Conservation (phyloP, 2,888 invertebrate species). For the Slavum lentiscoides region DNA sequence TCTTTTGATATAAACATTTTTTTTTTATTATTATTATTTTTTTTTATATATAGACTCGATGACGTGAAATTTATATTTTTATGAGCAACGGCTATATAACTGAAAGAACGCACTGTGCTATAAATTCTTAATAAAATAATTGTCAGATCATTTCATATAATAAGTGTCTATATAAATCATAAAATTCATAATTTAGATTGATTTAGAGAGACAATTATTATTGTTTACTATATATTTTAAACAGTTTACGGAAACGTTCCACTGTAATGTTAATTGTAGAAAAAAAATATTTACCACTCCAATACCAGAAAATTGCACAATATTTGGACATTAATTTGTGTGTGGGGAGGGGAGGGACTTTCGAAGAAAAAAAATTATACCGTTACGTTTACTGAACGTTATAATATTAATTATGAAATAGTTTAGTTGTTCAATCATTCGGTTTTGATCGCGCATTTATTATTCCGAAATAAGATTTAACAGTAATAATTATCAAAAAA, state of each 20-base stretch:
- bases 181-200: neutral
- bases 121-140: neutral
- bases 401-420: neutral
- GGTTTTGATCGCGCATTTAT: neutral
- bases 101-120: neutral
- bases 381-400: neutral
- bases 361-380: no score
- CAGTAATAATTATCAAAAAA: neutral
- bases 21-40: neutral
- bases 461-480: neutral
- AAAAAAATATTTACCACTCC: no score
- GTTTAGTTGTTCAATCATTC: neutral
- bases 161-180: slow-evolving; percentile 21
- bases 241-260: no score
- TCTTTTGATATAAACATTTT: neutral
- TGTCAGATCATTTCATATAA: neutral
- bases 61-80: neutral
- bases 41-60: neutral
- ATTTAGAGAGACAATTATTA: no score
- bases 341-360: no score
- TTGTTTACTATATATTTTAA: no score
- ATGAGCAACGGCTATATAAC: neutral
- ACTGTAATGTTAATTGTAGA: no score
- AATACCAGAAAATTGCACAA: no score
- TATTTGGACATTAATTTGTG: neutral